Conservation (phyloP, 2,888 invertebrate genomes). For the Heliothis peltigera region DNA sequence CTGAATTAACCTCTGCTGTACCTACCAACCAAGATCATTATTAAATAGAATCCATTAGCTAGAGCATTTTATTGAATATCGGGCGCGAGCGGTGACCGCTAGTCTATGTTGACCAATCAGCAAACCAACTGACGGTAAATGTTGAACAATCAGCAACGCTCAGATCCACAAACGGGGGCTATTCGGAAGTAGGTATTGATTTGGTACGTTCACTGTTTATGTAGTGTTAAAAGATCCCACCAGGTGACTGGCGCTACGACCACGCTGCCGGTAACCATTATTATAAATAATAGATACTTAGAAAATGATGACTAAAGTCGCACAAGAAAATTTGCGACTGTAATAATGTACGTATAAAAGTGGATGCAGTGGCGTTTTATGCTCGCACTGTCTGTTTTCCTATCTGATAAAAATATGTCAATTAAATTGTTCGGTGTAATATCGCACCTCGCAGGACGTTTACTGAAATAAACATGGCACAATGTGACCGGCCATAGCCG, state of each 20-base stretch:
- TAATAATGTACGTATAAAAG: conserved; percentile 83
- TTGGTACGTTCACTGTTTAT: conserved; percentile 72
- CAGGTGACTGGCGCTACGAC: conserved; percentile 70
- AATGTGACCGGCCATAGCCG: conserved; percentile 21
- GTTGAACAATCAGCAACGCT: conserved; percentile 44
- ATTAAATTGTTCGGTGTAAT: conserved; percentile 76
- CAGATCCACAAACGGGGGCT: conserved; percentile 53
- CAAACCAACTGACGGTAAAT: conserved; percentile 31
- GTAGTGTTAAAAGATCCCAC: conserved; percentile 81
- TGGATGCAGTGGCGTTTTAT: conserved; percentile 87
- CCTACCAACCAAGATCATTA: conserved; percentile 28
- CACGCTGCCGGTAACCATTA: conserved; percentile 72
- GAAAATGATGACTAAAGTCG: conserved; percentile 80
- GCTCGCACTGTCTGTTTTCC: conserved; percentile 82
- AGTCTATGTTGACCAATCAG: conserved; percentile 36
- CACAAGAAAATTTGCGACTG: conserved; percentile 75
- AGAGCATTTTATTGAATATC: conserved; percentile 33
- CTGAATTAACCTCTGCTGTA: conserved; percentile 36
- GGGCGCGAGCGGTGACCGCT: conserved; percentile 34
- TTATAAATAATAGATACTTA: conserved; percentile 72
- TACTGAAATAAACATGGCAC: conserved; percentile 30
- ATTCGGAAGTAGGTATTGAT: conserved; percentile 69
- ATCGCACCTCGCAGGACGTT: conserved; percentile 45
- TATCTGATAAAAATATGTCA: conserved; percentile 77
- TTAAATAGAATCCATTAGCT: conserved; percentile 37